Evolutionary conservation across 1,140 invertebrate species (phyloP).

Genomic region (Hyposmocoma kahamanoa): DNA sequence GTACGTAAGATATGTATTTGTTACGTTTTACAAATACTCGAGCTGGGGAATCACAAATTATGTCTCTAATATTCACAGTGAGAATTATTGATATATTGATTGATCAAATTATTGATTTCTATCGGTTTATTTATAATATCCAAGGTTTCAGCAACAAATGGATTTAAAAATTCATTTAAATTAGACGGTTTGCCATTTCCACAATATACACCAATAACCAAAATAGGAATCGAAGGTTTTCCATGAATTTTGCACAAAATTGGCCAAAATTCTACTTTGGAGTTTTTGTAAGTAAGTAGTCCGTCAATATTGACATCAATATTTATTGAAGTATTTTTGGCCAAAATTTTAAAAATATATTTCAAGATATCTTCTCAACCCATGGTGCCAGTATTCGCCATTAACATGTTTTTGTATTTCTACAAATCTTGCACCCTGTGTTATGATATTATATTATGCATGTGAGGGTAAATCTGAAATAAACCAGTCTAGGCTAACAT

Average conservation of each 20-base stretch:
- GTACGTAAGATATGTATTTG: no score
- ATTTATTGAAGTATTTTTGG: not conserved
- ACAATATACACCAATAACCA: not conserved
- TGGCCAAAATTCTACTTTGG: no score
- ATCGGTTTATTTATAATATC: not conserved
- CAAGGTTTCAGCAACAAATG: not conserved
- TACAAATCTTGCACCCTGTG: no score
- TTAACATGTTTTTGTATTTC: not conserved
- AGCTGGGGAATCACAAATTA: no score
- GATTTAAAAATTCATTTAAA: not conserved
- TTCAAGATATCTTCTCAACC: not conserved
- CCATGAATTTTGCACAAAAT: not conserved
- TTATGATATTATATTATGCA: not conserved
- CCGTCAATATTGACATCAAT: not conserved
- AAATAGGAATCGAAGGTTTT: not conserved
- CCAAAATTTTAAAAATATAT: not conserved
- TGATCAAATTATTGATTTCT: not conserved
- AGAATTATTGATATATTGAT: no score
- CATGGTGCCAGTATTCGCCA: not conserved
- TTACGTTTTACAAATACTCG: no score
- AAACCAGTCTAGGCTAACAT: not conserved
- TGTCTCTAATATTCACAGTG: no score
- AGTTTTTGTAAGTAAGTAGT: not conserved
- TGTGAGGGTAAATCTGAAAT: not conserved
- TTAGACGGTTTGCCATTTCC: not conserved